Base-by-base conservation (phyloP, 2,888 invertebrate genomes). In the Epirrhoe alternata region DNA sequence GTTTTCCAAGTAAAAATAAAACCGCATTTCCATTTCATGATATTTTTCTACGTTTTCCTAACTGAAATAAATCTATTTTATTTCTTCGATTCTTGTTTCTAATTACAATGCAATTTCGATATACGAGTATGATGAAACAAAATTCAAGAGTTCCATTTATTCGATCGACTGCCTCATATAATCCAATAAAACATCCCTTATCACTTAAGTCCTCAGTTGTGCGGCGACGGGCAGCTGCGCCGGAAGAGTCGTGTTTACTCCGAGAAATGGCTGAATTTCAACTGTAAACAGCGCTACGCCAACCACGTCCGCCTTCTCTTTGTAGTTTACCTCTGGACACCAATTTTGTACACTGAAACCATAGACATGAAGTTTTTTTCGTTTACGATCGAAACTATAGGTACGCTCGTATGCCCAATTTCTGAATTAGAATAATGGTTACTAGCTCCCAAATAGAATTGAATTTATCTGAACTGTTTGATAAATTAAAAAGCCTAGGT, bases 201-300 rank as follows among this genome's bases (percentile, higher is more conserved):
- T 59, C 62, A 66, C 30, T 62, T 55, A 55, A 58, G 61, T 56
- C 51, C 14, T 67, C 52, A 52, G 16, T 57, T 42, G 49, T 64
- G 52, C 38, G 56, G 45, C 53, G 64, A 61, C 76, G 76, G 49
- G 49, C 69, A 70, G 72, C 70, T 77, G 77, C 51, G 72, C 49
- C 65, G 61, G 64, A 65, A 68, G 61, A 70, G 70, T 70, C 71
- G 65, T 77, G 77, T 80, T 81, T 79, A 77, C 76, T 72, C 62
- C 61, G 67, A 72, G 74, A 77, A 79, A 79, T 78, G 73, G 75
- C 74, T 77, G 77, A 80, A 82, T 77, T 83, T 80, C 73, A 74
- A 76, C 75, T 75, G 74, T 76, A 80, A 78, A 79, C 70, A 77
- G 65, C 74, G 60, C 63, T 35, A 35, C 54, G 35, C 51, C 51